Evolutionary conservation across 2,888 invertebrate genomes (phyloP), one percentile per base, ranked within the genome.

Genomic region (Sinodicranocentrus sp.): DNA sequence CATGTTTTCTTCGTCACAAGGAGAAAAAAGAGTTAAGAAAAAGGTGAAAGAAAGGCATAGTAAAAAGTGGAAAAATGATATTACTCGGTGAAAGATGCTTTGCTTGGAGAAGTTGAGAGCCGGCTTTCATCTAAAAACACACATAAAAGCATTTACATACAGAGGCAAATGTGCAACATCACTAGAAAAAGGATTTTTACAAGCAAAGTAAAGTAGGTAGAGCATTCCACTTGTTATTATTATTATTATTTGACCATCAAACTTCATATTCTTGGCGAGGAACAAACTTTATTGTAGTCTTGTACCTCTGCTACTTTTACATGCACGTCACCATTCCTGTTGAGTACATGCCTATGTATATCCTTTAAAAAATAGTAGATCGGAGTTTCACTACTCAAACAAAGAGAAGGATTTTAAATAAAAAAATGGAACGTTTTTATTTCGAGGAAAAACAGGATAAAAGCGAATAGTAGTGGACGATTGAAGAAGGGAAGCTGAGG

Each of bases 361-460:
- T n/a, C n/a, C n/a, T n/a, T n/a, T n/a, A n/a, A n/a, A n/a, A n/a
- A n/a, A n/a, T n/a, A n/a, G n/a, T n/a, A n/a, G n/a, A n/a, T n/a
- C n/a, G n/a, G n/a, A n/a, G n/a, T n/a, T n/a, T n/a, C n/a, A n/a
- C n/a, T n/a, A n/a, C n/a, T n/a, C n/a, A n/a, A n/a, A n/a, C n/a
- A n/a, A n/a, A n/a, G n/a, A n/a, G n/a, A n/a, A n/a, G n/a, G n/a
- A n/a, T n/a, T n/a, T n/a, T n/a, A n/a, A n/a, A n/a, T n/a, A 33
- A 10, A 33, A 33, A 33, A 33, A 48, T 10, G 57, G 13, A 44
- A 39, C 8, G 43, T 6, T 65, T 65, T 65, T 23, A 65, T 65
- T 39, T 65, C 19, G 43, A 65, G 39, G 65, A 65, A 43, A 65
- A 63, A n/a, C 19, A 23, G 61, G 33, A 61, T 61, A 23, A 39